Evolutionary conservation across 2,113 vertebrate species (phyloP).

Genomic region (Macheiramphus alcinus): DNA sequence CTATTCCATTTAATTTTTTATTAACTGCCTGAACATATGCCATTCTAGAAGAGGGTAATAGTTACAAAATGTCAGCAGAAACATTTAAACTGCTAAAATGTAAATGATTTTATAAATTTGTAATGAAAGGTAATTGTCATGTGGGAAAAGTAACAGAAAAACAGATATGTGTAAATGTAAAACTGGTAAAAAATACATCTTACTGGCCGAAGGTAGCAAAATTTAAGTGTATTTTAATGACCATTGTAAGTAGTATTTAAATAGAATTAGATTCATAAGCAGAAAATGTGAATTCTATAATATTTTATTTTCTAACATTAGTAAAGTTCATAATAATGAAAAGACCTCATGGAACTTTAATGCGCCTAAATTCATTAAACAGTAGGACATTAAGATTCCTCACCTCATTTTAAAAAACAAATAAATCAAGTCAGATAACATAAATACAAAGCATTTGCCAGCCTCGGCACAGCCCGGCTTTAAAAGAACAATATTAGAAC

Average conservation of each 20-base stretch:
- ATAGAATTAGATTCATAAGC: slow-evolving; percentile 77
- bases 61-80: slow-evolving; percentile 96
- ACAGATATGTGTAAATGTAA: slow-evolving; percentile 78
- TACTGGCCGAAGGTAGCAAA: slow-evolving; percentile 69
- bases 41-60: slow-evolving; percentile 89
- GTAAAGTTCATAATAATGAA: slow-evolving; percentile 76
- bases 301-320: slow-evolving; percentile 83
- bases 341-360: slow-evolving; percentile 77
- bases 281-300: slow-evolving; percentile 80
- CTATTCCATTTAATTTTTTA: slow-evolving; percentile 87
- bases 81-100: slow-evolving; percentile 88
- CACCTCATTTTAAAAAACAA: slow-evolving; percentile 63
- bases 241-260: slow-evolving; percentile 75
- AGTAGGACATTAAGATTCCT: slow-evolving; percentile 62
- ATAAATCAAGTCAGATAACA: slow-evolving; percentile 71
- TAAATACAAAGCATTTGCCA: slow-evolving; percentile 39
- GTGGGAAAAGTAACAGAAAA: slow-evolving; percentile 80
- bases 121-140: slow-evolving; percentile 95
- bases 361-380: slow-evolving; percentile 70
- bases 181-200: slow-evolving; percentile 71
- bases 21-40: slow-evolving; percentile 91
- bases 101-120: slow-evolving; percentile 95
- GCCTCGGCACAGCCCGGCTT: slow-evolving; percentile 35
- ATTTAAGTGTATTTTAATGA: slow-evolving; percentile 78
- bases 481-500: slow-evolving; percentile 58